A percentile compares a stretch with the other conserved stretches of the same genome.
These are phyloP conservation scores for Clusia tigrina DNA, from an alignment of 2,888 invertebrate species.

Conservation along the genomic window DNA sequence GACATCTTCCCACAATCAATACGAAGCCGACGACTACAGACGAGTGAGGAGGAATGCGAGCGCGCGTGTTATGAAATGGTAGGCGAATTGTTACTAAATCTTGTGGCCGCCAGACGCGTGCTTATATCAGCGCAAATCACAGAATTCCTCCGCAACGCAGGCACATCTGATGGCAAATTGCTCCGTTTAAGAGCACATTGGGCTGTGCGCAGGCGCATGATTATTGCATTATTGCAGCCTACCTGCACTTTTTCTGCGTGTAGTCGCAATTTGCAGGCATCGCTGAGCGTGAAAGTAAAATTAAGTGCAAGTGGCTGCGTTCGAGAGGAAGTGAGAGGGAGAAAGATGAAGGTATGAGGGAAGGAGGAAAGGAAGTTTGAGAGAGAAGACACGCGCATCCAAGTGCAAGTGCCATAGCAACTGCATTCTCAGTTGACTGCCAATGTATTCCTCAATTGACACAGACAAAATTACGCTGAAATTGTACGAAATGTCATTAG, in stretches of 20 bases:
- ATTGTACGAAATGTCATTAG: conserved; percentile 50
- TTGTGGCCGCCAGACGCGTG: conserved; percentile 30
- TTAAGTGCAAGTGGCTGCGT: conserved; percentile 1
- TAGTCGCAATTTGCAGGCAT: conserved; percentile 42
- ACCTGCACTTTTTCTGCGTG: conserved; percentile 10
- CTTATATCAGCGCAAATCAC: conserved; percentile 45
- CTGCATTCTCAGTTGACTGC: not conserved
- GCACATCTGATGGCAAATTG: conserved; percentile 18
- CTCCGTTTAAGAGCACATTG: not conserved
- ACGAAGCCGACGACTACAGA: not conserved
- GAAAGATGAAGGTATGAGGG: conserved; percentile 10
- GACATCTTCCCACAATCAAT: not conserved
- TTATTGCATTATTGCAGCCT: conserved; percentile 3
- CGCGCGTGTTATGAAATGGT: conserved; percentile 27
- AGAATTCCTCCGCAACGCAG: conserved; percentile 39
- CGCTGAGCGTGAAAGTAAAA: conserved; percentile 40
- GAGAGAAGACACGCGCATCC: no score
- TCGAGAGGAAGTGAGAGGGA: not conserved
- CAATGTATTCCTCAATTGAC: not conserved
- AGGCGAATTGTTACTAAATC: conserved; percentile 47
- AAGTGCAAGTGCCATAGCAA: no score
- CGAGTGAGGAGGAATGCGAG: not conserved
- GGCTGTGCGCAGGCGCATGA: conserved; percentile 21
- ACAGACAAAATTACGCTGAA: conserved; percentile 19
- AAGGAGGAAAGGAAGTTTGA: no score